These are phyloP conservation scores for Digitonthophagus gazella DNA, from an alignment of 2,888 invertebrate genomes.

Conservation along the genomic window DNA sequence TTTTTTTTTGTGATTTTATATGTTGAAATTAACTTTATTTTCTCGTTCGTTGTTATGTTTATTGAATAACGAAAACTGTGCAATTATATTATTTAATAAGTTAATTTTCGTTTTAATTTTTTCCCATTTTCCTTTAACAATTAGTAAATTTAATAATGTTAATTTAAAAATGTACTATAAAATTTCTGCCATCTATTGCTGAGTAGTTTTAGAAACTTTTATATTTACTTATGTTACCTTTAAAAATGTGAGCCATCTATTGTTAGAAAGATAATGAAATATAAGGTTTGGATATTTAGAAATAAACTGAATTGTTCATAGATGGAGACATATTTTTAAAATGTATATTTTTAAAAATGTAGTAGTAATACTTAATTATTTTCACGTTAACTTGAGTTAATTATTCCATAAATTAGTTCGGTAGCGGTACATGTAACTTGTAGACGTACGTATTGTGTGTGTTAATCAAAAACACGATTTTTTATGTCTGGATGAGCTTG, in stretches of 20 bases:
- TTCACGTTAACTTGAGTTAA: not conserved
- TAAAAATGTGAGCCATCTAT: too few species aligned
- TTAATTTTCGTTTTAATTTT: not conserved
- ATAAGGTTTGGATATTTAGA: too few species aligned
- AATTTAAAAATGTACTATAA: too few species aligned
- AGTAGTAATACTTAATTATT: too few species aligned
- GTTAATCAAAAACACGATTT: not conserved
- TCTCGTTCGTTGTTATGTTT: slow-evolving; percentile 29
- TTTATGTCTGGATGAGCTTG: slow-evolving; percentile 3
- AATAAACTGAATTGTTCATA: too few species aligned
- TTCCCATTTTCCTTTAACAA: not conserved
- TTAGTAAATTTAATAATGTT: too few species aligned
- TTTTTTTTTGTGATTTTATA: slow-evolving; percentile 21
- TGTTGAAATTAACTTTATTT: slow-evolving; percentile 24
- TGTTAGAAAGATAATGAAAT: too few species aligned
- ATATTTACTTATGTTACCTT: too few species aligned
- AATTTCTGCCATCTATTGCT: too few species aligned
- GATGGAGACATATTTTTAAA: too few species aligned
- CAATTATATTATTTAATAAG: slow-evolving; percentile 29
- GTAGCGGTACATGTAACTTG: not conserved
- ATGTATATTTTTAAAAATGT: not conserved
- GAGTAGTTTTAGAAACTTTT: too few species aligned
- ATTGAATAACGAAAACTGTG: slow-evolving; percentile 29
- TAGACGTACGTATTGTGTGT: not conserved
- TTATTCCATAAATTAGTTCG: not conserved